Percentiles rank a stretch among this genome's conserved stretches.
Conservation (phyloP, 2,888 invertebrate genomes). For the Caenorhabditis sp. region DNA sequence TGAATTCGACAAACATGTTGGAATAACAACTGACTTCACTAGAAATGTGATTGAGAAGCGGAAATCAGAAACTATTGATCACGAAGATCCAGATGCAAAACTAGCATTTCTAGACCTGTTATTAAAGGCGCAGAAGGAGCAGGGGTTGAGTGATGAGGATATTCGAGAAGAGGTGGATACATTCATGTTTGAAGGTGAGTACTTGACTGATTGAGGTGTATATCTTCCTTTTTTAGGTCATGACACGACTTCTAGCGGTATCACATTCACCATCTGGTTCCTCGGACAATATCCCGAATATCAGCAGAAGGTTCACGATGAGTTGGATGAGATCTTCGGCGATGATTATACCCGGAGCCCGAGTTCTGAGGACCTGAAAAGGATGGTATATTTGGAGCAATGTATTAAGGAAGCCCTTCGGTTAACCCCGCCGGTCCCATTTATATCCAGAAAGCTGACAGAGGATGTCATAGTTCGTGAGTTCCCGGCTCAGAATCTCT, state of each 20-base stretch:
- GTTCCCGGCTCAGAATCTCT: no score
- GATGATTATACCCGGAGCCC: constrained; percentile 42
- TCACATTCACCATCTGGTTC: constrained; percentile 72
- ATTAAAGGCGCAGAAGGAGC: constrained; percentile 70
- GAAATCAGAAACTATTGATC: background rate
- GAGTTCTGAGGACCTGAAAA: constrained; percentile 69
- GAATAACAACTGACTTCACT: constrained; percentile 49
- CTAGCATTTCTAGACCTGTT: constrained; percentile 74
- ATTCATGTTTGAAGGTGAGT: constrained; percentile 73
- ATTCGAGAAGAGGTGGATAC: constrained; percentile 72
- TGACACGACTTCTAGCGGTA: constrained; percentile 73
- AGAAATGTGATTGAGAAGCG: constrained; percentile 56
- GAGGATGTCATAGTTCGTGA: constrained; percentile 51
- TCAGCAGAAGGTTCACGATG: constrained; percentile 63
- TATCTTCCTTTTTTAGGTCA: constrained; percentile 59
- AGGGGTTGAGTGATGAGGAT: constrained; percentile 71
- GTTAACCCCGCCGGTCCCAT: constrained; percentile 53
- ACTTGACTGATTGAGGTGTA: no score
- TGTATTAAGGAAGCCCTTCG: constrained; percentile 65
- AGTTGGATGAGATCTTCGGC: constrained; percentile 51
- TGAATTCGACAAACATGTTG: constrained; percentile 43
- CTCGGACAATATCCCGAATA: constrained; percentile 71
- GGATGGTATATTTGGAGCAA: constrained; percentile 65
- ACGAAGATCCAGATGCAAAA: background rate
- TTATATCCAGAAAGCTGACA: constrained; percentile 44